Evolutionary conservation across 1,140 invertebrate genomes (phyloP), one percentile per base, ranked within the genome.

Genomic region (Caerostris darwini): DNA sequence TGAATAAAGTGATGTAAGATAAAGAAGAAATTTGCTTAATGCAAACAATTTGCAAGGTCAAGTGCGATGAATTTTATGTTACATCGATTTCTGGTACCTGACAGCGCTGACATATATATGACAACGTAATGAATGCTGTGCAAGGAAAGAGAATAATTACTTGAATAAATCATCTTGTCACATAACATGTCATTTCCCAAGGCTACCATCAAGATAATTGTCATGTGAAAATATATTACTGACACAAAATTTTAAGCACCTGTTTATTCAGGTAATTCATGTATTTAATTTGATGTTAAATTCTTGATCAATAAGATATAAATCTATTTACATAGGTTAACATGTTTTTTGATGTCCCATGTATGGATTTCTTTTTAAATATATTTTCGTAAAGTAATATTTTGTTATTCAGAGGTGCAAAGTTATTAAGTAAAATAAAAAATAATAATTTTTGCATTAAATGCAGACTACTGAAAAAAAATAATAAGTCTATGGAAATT

Each of bases 161-260:
- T 77, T 77, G 71, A 77, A 77, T 77, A 77, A 77, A 77, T 77
- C 71, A 77, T 77, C 71, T 77, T 77, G 71, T 77, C 71, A 77
- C 71, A 34, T 53, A 53, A 50, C 71, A 53, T 77, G 71, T 77
- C 71, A 77, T 53, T 77, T 34, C 71, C 53, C 71, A 50, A 50
- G 71, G 8, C 34, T 77, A 50, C 71, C 10, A 50, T 77, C 71
- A 14, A 3, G 50, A 53, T 77, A 53, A 77, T 77, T 50, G 71
- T 77, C 71, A 77, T 53, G 5, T 14, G 71, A 50, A 77, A 77
- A 77, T 77, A 50, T 77, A 77, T 12, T 77, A 50, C 14, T 77
- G 71, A 77, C 10, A 50, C 12, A 34, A 77, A 77, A 10, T 77
- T 77, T 34, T 50, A 50, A 3, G 34, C 71, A 77, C 34, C 34